Evolutionary conservation across 2,113 vertebrate species (phyloP).

Genomic region (Rhinichthys klamathensis): DNA sequence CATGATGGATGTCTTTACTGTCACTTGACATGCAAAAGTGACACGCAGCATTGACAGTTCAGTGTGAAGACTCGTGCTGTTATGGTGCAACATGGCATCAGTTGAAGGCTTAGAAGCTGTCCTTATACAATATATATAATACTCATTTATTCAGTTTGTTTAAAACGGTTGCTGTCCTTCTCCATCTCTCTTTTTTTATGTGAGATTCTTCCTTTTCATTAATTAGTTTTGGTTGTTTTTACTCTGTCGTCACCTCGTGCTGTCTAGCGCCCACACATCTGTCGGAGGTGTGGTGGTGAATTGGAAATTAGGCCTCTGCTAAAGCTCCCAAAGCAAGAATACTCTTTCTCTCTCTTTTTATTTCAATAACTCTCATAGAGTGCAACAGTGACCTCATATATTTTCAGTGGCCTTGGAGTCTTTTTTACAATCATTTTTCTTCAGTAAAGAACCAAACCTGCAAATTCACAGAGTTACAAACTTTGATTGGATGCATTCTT

Average conservation of each 20-base stretch:
- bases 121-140: background rate
- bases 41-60: background rate
- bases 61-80: no score
- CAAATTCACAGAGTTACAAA: background rate
- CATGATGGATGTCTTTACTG: background rate
- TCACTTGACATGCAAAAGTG: background rate
- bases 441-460: background rate
- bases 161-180: background rate
- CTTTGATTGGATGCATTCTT: background rate
- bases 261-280: background rate
- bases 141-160: background rate
- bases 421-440: background rate
- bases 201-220: background rate
- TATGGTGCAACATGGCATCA: background rate
- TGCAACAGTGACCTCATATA: background rate
- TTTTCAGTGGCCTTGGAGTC: background rate
- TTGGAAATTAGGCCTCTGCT: slow-evolving; percentile 22
- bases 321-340: background rate
- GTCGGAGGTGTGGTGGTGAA: slow-evolving; percentile 37
- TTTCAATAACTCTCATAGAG: background rate
- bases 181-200: background rate
- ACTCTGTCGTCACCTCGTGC: background rate
- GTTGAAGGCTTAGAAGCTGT: background rate
- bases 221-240: slow-evolving; percentile 41
- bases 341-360: background rate